Conservation (phyloP, 2,113 vertebrate species). For the Speoplatyrhinus poulsoni region DNA sequence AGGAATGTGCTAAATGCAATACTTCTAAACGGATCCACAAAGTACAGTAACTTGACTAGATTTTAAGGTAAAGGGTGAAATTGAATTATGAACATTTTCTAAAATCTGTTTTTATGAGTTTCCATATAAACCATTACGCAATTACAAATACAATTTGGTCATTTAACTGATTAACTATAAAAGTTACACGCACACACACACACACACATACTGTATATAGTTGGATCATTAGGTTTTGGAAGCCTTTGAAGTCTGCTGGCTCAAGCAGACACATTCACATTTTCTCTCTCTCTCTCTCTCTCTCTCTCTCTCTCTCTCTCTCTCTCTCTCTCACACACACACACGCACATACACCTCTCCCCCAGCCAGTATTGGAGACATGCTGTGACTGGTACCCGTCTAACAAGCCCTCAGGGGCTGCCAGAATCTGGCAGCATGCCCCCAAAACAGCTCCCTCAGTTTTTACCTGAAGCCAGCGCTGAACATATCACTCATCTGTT, state of each 20-base stretch:
- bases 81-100: too few relatives aligned
- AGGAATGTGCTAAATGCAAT: constrained; percentile 28
- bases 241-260: constrained; percentile 54
- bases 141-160: too few relatives aligned
- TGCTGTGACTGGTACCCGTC: too few relatives aligned
- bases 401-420: too few relatives aligned
- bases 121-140: not conserved
- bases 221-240: constrained; percentile 35
- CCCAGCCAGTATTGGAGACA: not conserved
- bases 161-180: not conserved
- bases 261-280: constrained; percentile 23
- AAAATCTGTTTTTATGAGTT: not conserved
- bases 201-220: constrained; percentile 1
- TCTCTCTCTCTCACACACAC: not conserved
- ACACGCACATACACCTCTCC: not conserved
- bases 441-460: too few relatives aligned
- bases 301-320: not conserved
- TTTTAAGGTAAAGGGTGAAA: not conserved
- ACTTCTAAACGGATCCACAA: not conserved
- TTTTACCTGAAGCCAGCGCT: too few relatives aligned
- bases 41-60: not conserved
- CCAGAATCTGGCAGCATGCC: too few relatives aligned
- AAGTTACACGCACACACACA: not conserved
- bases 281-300: too few relatives aligned
- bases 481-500: too few relatives aligned